Percentiles rank a stretch among this genome's conserved stretches.
Conservation (phyloP, 2,888 invertebrate species). For the Prionchulus punctatus region DNA sequence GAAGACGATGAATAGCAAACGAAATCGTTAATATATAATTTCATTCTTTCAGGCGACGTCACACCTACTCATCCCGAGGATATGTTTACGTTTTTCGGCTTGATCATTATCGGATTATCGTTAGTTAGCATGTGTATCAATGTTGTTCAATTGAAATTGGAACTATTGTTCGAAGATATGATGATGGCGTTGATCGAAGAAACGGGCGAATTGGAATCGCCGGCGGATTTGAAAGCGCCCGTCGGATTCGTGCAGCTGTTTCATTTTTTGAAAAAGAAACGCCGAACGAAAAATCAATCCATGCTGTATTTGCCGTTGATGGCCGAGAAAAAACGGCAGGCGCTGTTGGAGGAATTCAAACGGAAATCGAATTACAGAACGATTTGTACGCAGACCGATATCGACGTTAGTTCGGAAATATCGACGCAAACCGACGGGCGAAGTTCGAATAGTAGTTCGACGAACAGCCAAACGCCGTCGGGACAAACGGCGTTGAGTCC, state of each 20-base stretch:
- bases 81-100: constrained; percentile 26
- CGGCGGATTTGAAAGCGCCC: not conserved
- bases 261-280: not conserved
- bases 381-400: not conserved
- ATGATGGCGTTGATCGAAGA: constrained; percentile 28
- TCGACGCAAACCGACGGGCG: no score
- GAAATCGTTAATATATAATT: no score
- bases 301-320: not conserved
- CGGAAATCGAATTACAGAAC: not conserved
- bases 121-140: constrained; percentile 25
- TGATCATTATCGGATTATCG: constrained; percentile 29
- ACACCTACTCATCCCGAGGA: constrained; percentile 29
- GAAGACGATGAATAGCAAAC: no score
- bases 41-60: constrained; percentile 26
- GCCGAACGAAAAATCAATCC: not conserved
- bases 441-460: no score
- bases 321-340: not conserved
- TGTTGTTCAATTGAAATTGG: constrained; percentile 18
- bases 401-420: no score
- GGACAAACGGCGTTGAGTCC: no score
- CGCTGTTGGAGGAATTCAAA: not conserved
- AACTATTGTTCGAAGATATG: constrained; percentile 15
- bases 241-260: not conserved
- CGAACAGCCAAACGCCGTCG: no score
- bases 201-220: constrained; percentile 11